These are phyloP conservation scores for Caenorhabditis sulstoni DNA, from an alignment of 2,888 invertebrate species.

Conservation along the genomic window DNA sequence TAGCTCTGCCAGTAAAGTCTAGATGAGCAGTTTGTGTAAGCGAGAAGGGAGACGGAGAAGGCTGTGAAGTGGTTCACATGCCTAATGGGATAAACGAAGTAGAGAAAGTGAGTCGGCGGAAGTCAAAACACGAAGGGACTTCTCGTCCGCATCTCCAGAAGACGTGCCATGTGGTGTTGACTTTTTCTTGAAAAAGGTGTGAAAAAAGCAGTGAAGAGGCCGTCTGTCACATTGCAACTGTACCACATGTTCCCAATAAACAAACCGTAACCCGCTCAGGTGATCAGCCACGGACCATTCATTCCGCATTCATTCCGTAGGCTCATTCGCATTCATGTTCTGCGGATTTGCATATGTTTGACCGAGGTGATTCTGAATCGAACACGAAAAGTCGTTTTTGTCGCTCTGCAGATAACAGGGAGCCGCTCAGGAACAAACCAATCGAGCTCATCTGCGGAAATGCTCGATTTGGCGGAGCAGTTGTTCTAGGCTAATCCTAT, in stretches of 20 bases:
- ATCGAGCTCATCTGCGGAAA: constrained; percentile 40
- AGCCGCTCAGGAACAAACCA: constrained; percentile 51
- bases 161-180: constrained; percentile 18
- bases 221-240: constrained; percentile 27
- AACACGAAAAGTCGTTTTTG: neutral
- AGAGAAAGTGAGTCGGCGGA: constrained; percentile 12
- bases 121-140: constrained; percentile 12
- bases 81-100: constrained; percentile 46
- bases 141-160: neutral
- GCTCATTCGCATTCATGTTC: constrained; percentile 35
- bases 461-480: constrained; percentile 32
- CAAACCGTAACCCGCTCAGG: constrained; percentile 7
- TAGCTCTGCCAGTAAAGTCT: constrained; percentile 11
- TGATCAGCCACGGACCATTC: constrained; percentile 35
- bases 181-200: constrained; percentile 43
- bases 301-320: neutral
- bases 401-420: constrained; percentile 5
- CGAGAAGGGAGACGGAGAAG: constrained; percentile 14
- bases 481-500: constrained; percentile 35
- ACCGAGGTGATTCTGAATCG: constrained; percentile 3
- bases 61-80: constrained; percentile 51
- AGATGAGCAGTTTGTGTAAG: constrained; percentile 40
- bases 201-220: constrained; percentile 3
- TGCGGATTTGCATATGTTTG: constrained; percentile 37
- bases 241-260: constrained; percentile 39